Evolutionary conservation across 2,113 vertebrate species (phyloP), one percentile per base, ranked within the genome.

Genomic region (Chloroceryle aenea): DNA sequence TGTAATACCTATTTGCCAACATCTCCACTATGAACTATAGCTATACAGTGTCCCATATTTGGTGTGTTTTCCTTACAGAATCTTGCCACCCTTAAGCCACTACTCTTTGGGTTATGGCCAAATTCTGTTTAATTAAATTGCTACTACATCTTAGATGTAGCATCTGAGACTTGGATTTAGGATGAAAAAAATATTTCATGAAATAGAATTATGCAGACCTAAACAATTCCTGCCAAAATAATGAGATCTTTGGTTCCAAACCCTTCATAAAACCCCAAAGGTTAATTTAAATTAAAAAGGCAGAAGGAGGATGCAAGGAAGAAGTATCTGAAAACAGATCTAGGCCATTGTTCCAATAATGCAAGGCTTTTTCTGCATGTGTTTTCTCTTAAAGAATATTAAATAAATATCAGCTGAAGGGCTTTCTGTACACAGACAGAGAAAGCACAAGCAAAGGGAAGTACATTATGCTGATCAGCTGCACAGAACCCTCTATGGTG

Each of bases 401-500:
- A 87, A 91, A 76, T 45, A 89, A 82, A 68, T 55, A 73, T 74
- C 69, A 87, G 63, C 50, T 16, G 14, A 94, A 74, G 80, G 64
- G 55, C 40, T 96, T 87, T 89, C 90, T 85, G 64, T 89, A 27
- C n/a, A 5, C 0, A 9, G 63, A 8, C 73, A 91, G 66, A 62
- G 77, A 69, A 90, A 91, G 67, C 56, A 45, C 62, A 63, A 61
- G 90, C 76, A 77, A 67, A 95, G 73, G 63, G 78, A 90, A 91
- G 52, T 9, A 36, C 90, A 92, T 96, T 96, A 91, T 93, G 85
- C 85, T 63, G 93, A 50, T 93, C 72, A 92, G 56, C 29, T 72
- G 74, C 95, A 90, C 81, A 87, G 87, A 94, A 82, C 32, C 69
- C 72, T 94, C 29, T n/a, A 3, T 81, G 94, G 90, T 85, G 85